Base-by-base conservation (phyloP, 2,113 vertebrate species). In the Platysteira castanea region DNA sequence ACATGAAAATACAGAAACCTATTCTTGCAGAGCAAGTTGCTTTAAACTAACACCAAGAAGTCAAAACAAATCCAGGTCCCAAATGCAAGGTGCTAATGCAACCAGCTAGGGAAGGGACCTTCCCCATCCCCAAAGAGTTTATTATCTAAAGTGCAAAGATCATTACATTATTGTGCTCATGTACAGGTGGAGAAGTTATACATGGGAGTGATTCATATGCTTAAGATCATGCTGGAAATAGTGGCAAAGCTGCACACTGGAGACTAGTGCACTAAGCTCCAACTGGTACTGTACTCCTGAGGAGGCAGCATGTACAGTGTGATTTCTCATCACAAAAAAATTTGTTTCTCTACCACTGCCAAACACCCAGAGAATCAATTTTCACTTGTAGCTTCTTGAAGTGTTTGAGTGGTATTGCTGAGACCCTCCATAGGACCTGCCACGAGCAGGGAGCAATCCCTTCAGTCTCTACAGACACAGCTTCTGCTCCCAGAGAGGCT, bases 351-450 rank as follows among this genome's bases (percentile, higher is more conserved):
- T 60, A 37, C 49, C 30, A 8, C 30, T 78, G 39, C 18, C 56
- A 50, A 83, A 60, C 23, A 56, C 27, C 52, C 23, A 37, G 17
- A 37, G 46, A 67, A 65, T 35, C 35, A 8, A 15, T 61, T 83
- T 61, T 42, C 56, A 67, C 27, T 80, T 76, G 15, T 13, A 42
- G 20, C 16, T 84, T 49, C 63, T 53, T 49, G 27, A 79, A 7
- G 23, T 52, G 12, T 63, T 73, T 57, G n/a, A 49, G 24, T 3
- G 1, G 21, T 33, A 7, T 49, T 80, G 30, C 47, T 63, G 68
- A 70, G 12, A 56, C 13, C 11, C 42, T 76, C 33, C 0, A 0
- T 11, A 35, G 68, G 21, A 67, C 1, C 1, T 84, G 47, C 37
- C 4, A 0, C 60, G 50, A 60, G 31, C 53, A 53, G 11, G 7